Evolutionary conservation across 2,888 invertebrate genomes (phyloP).

Genomic region (Xanthia togata): DNA sequence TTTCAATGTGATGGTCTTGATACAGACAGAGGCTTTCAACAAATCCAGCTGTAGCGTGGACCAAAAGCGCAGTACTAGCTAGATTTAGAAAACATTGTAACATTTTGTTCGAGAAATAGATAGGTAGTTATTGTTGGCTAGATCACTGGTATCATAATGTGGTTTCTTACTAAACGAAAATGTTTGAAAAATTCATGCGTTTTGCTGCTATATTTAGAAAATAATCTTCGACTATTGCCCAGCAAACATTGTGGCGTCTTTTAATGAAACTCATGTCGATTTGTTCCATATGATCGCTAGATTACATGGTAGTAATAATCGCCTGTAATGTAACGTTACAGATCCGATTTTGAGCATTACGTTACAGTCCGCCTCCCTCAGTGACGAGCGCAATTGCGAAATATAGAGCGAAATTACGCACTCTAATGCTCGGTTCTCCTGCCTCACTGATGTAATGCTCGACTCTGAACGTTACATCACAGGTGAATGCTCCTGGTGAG

Average conservation of each 20-base stretch:
- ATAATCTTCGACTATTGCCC: no score
- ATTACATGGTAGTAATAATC: not conserved
- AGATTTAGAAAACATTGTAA: not conserved
- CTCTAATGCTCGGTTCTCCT: no score
- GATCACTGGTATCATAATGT: not conserved
- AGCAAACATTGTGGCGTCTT: not conserved
- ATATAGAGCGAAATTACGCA: no score
- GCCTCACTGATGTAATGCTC: no score
- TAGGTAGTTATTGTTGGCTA: not conserved
- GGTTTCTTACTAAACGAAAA: not conserved
- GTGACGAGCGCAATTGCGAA: no score
- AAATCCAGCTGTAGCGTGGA: slow-evolving; percentile 30
- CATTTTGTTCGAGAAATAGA: not conserved
- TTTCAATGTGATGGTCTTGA: slow-evolving; percentile 49
- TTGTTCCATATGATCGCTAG: not conserved
- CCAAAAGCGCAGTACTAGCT: not conserved
- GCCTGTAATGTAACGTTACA: no score
- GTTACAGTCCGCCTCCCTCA: no score
- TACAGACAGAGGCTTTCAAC: slow-evolving; percentile 43
- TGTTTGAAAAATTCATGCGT: not conserved
- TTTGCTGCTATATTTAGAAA: not conserved
- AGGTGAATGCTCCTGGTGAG: no score
- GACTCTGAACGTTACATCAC: no score
- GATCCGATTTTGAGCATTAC: no score
- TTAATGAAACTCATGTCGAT: not conserved